Conservation (phyloP, 37 sponge, comb jelly and placozoan species). For the Aplysina aerophoba region DNA sequence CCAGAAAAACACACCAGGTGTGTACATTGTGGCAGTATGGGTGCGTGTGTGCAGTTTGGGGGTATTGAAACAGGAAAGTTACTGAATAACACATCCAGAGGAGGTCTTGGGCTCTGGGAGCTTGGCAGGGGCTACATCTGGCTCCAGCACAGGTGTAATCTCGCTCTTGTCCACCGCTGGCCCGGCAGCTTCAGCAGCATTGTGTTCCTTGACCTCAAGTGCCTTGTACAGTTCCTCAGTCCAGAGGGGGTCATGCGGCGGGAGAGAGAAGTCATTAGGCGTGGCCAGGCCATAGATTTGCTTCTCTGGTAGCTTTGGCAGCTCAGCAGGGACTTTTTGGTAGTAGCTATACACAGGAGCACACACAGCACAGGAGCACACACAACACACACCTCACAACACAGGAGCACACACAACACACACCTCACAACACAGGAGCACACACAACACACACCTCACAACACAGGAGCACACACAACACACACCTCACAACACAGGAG, state of each 20-base stretch:
- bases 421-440: too few relatives aligned
- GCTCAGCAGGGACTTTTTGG: constrained; percentile 93
- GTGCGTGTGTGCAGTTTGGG: too few relatives aligned
- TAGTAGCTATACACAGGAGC: constrained; percentile 69
- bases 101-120: constrained; percentile 74
- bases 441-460: too few relatives aligned
- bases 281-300: constrained; percentile 94
- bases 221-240: constrained; percentile 89
- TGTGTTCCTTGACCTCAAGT: constrained; percentile 53
- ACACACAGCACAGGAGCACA: neutral
- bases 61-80: neutral
- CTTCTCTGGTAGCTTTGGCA: constrained; percentile 75
- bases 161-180: constrained; percentile 73
- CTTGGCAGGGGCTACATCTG: constrained; percentile 84
- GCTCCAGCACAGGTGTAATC: constrained; percentile 89
- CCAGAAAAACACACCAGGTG: too few relatives aligned
- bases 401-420: too few relatives aligned
- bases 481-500: too few relatives aligned
- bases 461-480: too few relatives aligned
- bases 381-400: neutral
- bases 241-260: constrained; percentile 90
- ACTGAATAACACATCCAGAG: constrained; percentile 78
- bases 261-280: constrained; percentile 88
- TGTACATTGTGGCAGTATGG: too few relatives aligned
- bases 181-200: constrained; percentile 21